phyloP scores from a whole-genome alignment of 2,888 invertebrate species.

The Loripinus fragilis region DNA sequence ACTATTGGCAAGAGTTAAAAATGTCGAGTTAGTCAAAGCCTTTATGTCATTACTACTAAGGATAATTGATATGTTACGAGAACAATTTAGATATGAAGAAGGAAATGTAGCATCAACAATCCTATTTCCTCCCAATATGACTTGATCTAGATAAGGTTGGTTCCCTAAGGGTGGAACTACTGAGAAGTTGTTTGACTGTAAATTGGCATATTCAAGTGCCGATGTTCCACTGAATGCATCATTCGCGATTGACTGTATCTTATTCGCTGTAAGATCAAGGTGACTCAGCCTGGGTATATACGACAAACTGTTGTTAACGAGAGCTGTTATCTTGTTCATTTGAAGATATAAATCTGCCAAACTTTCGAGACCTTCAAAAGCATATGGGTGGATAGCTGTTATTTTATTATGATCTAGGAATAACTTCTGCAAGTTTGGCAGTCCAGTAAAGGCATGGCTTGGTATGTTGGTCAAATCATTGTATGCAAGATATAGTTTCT shows the following conservation, averaged over 20 bases:
- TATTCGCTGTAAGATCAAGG: constrained; percentile 59
- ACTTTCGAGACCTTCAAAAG: constrained; percentile 52
- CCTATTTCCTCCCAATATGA: constrained; percentile 67
- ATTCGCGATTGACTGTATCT: constrained; percentile 48
- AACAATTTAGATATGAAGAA: constrained; percentile 38
- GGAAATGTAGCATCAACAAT: constrained; percentile 69
- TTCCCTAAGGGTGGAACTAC: constrained; percentile 57
- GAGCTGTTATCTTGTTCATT: constrained; percentile 53
- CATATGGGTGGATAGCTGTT: constrained; percentile 41
- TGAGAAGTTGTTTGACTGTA: constrained; percentile 65
- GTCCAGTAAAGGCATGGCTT: constrained; percentile 28
- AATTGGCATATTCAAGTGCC: constrained; percentile 47
- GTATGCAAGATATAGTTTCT: constrained; percentile 62
- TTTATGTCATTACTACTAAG: constrained; percentile 67
- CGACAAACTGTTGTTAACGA: constrained; percentile 58
- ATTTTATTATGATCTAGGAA: constrained; percentile 58
- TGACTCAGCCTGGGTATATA: constrained; percentile 42
- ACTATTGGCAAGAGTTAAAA: constrained; percentile 54
- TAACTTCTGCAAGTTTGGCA: constrained; percentile 50
- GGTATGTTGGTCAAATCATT: constrained; percentile 56
- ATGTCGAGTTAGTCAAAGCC: constrained; percentile 58
- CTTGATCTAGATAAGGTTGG: constrained; percentile 53
- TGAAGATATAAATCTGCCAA: constrained; percentile 56
- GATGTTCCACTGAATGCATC: constrained; percentile 58
- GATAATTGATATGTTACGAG: constrained; percentile 50